These are phyloP conservation scores for Procapra przewalskii DNA, from an alignment of 2,113 vertebrate species.

Conservation along the genomic window DNA sequence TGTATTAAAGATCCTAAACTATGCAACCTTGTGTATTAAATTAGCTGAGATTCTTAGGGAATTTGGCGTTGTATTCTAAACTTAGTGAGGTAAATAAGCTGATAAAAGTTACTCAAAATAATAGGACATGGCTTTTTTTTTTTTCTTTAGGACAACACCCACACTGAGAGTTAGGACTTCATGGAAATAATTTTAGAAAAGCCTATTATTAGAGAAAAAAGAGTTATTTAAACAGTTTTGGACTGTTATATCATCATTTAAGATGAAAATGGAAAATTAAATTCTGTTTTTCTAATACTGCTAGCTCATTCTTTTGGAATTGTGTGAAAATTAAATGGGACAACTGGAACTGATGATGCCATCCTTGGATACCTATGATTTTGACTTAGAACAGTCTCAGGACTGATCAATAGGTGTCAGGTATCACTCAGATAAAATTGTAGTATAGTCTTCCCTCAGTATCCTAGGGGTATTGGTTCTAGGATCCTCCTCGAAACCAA, in stretches of 20 bases:
- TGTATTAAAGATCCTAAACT: background rate
- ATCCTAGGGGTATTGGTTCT: background rate
- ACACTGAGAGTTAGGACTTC: background rate
- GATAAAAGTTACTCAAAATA: background rate
- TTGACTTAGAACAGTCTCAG: background rate
- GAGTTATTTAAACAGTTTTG: background rate
- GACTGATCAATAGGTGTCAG: background rate
- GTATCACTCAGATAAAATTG: background rate
- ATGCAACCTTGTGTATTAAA: background rate
- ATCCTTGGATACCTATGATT: background rate
- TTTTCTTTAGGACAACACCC: background rate
- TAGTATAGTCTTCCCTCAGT: background rate
- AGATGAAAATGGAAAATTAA: conserved; percentile 2
- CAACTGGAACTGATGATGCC: background rate
- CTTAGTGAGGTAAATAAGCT: background rate
- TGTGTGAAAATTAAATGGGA: background rate
- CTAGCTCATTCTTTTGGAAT: background rate
- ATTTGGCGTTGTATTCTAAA: background rate
- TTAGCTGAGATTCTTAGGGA: background rate
- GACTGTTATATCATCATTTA: background rate
- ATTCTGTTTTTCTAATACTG: background rate
- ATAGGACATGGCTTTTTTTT: background rate
- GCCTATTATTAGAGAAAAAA: background rate
- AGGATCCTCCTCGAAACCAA: background rate
- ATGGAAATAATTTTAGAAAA: conserved; percentile 15